Evolutionary conservation across 2,888 invertebrate genomes (phyloP).

Genomic region (Drosophila anomalata): DNA sequence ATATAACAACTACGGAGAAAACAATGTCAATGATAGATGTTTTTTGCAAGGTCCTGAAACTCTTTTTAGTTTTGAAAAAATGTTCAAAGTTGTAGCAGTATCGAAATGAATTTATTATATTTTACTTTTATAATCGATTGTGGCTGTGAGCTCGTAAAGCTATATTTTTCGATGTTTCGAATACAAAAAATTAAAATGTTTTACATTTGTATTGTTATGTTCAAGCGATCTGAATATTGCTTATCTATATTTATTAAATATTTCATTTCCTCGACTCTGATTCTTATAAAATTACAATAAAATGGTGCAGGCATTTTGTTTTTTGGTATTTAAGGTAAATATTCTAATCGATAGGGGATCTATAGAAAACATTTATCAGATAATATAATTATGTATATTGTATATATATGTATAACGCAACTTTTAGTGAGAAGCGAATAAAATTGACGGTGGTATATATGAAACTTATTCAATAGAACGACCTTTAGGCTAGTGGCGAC

Average conservation of each 20-base stretch:
- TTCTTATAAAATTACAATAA: constrained; percentile 52
- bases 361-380: constrained; percentile 58
- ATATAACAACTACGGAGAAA: constrained; percentile 64
- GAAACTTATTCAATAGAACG: constrained; percentile 67
- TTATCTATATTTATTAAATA: constrained; percentile 22
- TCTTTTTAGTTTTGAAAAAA: constrained; percentile 17
- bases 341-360: constrained; percentile 47
- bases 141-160: constrained; percentile 51
- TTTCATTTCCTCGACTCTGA: constrained; percentile 21
- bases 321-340: constrained; percentile 19
- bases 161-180: constrained; percentile 30
- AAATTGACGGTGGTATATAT: constrained; percentile 79
- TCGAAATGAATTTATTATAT: constrained; percentile 10
- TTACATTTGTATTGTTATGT: constrained; percentile 46
- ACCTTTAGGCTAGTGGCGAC: constrained; percentile 56
- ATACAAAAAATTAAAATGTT: constrained; percentile 52
- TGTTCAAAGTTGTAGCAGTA: constrained; percentile 8
- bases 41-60: constrained; percentile 48
- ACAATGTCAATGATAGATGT: constrained; percentile 53
- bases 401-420: constrained; percentile 58
- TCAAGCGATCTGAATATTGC: constrained; percentile 41
- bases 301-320: constrained; percentile 38
- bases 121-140: constrained; percentile 22
- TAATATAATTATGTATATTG: constrained; percentile 45
- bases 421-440: constrained; percentile 73